phyloP scores from a whole-genome alignment of 2,888 invertebrate species.

The Temnothorax rugatulus region DNA sequence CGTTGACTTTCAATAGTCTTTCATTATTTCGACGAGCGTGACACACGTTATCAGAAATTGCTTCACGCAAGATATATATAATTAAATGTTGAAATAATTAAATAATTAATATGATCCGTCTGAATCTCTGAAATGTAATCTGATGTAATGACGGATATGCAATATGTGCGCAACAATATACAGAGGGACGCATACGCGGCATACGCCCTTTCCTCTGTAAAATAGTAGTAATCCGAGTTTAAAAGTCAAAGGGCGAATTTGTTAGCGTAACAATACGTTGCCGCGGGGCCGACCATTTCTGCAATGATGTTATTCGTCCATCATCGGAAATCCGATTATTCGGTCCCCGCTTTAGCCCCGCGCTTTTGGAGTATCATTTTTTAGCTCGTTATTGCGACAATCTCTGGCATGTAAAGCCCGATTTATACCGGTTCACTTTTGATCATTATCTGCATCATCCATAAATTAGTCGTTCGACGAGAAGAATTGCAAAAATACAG shows the following conservation, averaged over 20 bases:
- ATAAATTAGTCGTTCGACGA: slow-evolving; percentile 22
- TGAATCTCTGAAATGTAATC: not conserved
- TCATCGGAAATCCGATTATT: slow-evolving; percentile 55
- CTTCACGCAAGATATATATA: not conserved
- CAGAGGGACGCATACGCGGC: not conserved
- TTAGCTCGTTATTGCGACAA: slow-evolving; percentile 45
- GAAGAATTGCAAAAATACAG: not conserved
- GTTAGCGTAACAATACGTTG: slow-evolving; percentile 48
- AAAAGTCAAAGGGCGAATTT: slow-evolving; percentile 49
- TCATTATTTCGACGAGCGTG: slow-evolving; percentile 9
- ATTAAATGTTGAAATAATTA: not conserved
- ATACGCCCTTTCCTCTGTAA: not conserved
- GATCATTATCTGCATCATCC: slow-evolving; percentile 6
- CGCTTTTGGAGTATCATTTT: slow-evolving; percentile 41
- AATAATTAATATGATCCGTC: slow-evolving; percentile 13
- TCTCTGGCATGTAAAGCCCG: slow-evolving; percentile 21
- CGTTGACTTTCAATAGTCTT: slow-evolving; percentile 44
- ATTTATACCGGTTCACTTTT: slow-evolving; percentile 20
- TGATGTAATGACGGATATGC: not conserved
- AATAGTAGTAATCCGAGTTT: slow-evolving; percentile 29
- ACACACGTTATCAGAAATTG: slow-evolving; percentile 10
- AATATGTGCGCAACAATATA: not conserved
- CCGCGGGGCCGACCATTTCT: slow-evolving; percentile 36
- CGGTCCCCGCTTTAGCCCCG: slow-evolving; percentile 2
- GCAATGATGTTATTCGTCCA: slow-evolving; percentile 53